These are phyloP conservation scores for Calliopsis andreniformis DNA, from an alignment of 1,140 invertebrate genomes.

Conservation along the genomic window DNA sequence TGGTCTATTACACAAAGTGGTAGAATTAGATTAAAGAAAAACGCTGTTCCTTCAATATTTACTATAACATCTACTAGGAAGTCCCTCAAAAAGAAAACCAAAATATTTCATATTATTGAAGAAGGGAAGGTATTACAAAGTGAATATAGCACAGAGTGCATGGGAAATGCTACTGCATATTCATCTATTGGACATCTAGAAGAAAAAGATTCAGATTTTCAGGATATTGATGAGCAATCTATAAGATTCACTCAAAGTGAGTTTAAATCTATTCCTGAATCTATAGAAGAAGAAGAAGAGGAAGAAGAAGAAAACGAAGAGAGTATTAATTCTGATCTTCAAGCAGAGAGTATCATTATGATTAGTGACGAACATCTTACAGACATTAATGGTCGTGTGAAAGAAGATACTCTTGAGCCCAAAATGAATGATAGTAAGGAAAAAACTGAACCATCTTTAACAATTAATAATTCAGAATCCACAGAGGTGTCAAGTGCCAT, in stretches of 20 bases:
- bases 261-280: constrained; percentile 6
- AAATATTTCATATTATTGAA: constrained; percentile 44
- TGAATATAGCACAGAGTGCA: constrained; percentile 65
- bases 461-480: background rate
- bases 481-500: background rate
- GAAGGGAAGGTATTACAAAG: constrained; percentile 49
- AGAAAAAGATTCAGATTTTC: constrained; percentile 51
- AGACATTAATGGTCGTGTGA: constrained; percentile 38
- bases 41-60: constrained; percentile 76
- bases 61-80: constrained; percentile 73
- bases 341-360: constrained; percentile 55
- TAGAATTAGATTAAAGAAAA: constrained; percentile 73
- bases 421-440: constrained; percentile 29
- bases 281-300: background rate
- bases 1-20: constrained; percentile 73
- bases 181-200: constrained; percentile 41
- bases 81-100: constrained; percentile 72
- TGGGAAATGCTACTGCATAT: constrained; percentile 59
- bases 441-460: background rate
- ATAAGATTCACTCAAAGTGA: background rate
- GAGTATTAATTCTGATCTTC: constrained; percentile 37
- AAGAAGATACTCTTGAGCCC: constrained; percentile 35
- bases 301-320: background rate
- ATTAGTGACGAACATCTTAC: constrained; percentile 63
- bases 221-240: constrained; percentile 24